These are phyloP conservation scores for Cephalopterus ornatus DNA, from an alignment of 2,113 vertebrate genomes.

Conservation along the genomic window DNA sequence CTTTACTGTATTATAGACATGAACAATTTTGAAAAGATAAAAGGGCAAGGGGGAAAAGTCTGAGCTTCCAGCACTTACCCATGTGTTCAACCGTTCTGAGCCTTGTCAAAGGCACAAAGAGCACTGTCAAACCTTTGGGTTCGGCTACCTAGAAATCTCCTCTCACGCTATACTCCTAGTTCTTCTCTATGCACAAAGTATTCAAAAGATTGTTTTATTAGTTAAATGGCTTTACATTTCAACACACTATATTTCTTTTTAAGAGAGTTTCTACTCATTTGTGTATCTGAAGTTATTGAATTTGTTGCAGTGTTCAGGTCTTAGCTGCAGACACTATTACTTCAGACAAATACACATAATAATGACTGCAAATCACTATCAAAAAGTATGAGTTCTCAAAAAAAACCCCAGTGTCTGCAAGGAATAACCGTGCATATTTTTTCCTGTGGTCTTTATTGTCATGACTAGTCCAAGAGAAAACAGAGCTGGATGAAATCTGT, in stretches of 20 bases:
- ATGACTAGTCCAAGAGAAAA: neutral
- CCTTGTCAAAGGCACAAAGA: neutral
- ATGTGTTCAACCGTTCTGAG: neutral
- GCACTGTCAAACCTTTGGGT: neutral
- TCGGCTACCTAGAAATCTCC: neutral
- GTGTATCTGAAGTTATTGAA: neutral
- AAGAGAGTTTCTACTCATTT: neutral
- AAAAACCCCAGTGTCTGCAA: neutral
- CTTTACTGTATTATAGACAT: neutral
- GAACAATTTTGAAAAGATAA: slow-evolving; percentile 5
- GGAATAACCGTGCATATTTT: neutral
- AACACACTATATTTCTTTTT: neutral
- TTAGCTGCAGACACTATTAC: neutral
- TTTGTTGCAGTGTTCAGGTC: neutral
- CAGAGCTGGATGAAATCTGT: neutral
- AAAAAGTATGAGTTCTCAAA: neutral
- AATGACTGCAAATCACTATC: neutral
- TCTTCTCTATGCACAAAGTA: neutral
- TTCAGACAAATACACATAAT: neutral
- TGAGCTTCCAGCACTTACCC: neutral
- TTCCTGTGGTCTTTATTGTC: neutral
- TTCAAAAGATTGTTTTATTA: neutral
- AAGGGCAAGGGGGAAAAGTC: neutral
- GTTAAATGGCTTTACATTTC: neutral
- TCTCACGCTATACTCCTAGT: neutral